Evolutionary conservation across 1,140 invertebrate species (phyloP).

Genomic region (Heliconius melpomene): DNA sequence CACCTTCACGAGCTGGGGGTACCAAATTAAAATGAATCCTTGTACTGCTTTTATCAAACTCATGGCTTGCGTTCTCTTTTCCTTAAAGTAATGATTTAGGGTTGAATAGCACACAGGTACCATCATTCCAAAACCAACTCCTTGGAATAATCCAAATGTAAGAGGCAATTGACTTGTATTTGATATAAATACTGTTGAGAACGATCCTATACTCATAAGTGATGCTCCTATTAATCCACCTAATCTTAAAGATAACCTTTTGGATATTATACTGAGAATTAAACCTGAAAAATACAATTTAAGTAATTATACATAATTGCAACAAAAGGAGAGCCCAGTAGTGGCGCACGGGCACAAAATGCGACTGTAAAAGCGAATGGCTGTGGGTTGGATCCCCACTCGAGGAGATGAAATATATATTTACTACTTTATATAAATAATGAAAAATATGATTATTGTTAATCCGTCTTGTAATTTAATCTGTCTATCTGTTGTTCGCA

Average conservation of each 20-base stretch:
- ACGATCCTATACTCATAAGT: slow-evolving; percentile 78
- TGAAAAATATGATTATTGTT: no score
- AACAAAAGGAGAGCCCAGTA: no score
- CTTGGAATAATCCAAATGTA: slow-evolving; percentile 83
- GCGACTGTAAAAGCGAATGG: no score
- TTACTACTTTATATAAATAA: no score
- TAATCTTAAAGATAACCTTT: slow-evolving; percentile 72
- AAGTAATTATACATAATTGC: no score
- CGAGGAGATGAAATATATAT: no score
- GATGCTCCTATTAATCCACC: slow-evolving; percentile 81
- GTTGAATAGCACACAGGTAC: slow-evolving; percentile 82
- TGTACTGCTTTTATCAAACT: slow-evolving; percentile 83
- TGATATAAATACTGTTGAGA: slow-evolving; percentile 78
- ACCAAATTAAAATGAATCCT: slow-evolving; percentile 81
- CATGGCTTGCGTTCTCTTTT: slow-evolving; percentile 83
- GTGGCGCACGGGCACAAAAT: no score
- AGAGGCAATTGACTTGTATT: slow-evolving; percentile 79
- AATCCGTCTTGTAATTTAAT: no score
- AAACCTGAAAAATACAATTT: slow-evolving; percentile 71
- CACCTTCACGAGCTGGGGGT: slow-evolving; percentile 80
- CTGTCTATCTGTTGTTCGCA: no score
- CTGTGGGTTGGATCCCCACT: no score
- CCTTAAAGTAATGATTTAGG: slow-evolving; percentile 83
- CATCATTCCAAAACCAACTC: slow-evolving; percentile 82
- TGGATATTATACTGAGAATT: slow-evolving; percentile 80